Evolutionary conservation across 2,888 invertebrate genomes (phyloP).

Genomic region (Gymnosoma rotundatum): DNA sequence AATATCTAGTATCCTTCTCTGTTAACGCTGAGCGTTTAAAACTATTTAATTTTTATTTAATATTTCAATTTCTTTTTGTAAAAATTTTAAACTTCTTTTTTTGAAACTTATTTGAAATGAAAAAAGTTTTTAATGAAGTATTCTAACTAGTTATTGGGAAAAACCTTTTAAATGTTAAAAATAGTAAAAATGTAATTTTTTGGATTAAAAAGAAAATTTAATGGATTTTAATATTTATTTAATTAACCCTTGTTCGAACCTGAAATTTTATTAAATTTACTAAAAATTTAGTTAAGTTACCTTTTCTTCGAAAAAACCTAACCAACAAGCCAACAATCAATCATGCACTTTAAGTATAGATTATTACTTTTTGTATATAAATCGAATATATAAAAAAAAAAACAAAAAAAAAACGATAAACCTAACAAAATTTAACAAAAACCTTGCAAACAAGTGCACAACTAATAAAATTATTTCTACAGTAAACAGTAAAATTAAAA

Average conservation of each 20-base stretch:
- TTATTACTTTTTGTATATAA: slow-evolving; percentile 62
- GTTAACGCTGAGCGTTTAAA: slow-evolving; percentile 63
- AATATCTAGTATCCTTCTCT: too few relatives aligned
- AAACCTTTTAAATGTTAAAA: not conserved
- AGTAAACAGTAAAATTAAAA: slow-evolving; percentile 15
- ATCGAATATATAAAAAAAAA: slow-evolving; percentile 35
- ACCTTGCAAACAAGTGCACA: slow-evolving; percentile 68
- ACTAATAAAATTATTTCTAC: slow-evolving; percentile 39
- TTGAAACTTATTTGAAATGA: not conserved
- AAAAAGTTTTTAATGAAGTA: slow-evolving; percentile 15
- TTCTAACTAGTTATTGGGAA: not conserved
- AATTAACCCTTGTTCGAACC: not conserved
- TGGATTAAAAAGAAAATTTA: too few relatives aligned
- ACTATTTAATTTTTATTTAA: not conserved
- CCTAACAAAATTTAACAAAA: slow-evolving; percentile 35
- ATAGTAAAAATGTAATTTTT: too few relatives aligned
- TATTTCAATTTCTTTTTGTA: slow-evolving; percentile 4
- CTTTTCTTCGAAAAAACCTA: not conserved
- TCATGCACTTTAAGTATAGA: slow-evolving; percentile 58
- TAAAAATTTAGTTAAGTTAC: not conserved
- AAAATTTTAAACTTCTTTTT: slow-evolving; percentile 23
- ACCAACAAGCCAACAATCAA: slow-evolving; percentile 14
- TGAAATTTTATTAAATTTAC: not conserved
- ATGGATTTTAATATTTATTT: not conserved
- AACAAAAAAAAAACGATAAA: slow-evolving; percentile 32